phyloP scores from a whole-genome alignment of 2,797 vertebrate species.

The Tragopan temminckii region DNA sequence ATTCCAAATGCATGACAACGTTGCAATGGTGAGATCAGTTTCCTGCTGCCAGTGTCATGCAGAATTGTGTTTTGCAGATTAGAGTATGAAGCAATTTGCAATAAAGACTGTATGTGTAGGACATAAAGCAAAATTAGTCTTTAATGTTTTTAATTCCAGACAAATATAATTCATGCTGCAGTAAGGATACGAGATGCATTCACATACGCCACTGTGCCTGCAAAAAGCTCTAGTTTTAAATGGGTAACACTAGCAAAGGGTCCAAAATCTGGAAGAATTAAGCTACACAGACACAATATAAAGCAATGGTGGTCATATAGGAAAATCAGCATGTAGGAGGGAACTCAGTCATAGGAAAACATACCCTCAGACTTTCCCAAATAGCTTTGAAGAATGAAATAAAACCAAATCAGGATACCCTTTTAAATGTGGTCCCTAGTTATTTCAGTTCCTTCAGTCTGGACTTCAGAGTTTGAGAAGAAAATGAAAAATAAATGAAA shows the following conservation, averaged over 20 bases:
- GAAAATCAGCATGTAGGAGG: not conserved
- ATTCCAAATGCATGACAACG: not conserved
- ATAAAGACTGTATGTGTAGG: not conserved
- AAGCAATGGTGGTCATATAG: not conserved
- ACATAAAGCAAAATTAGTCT: not conserved
- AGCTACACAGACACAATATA: not conserved
- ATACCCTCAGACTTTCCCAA: not conserved
- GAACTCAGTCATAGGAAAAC: not conserved
- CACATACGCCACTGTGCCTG: not conserved
- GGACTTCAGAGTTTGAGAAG: not conserved
- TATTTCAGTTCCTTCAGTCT: not conserved
- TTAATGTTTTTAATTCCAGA: not conserved
- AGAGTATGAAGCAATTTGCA: not conserved
- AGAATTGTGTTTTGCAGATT: not conserved
- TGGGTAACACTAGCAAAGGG: not conserved
- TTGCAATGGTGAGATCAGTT: not conserved
- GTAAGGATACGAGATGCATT: not conserved
- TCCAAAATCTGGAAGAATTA: not conserved
- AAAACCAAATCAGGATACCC: not conserved
- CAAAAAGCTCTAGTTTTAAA: not conserved
- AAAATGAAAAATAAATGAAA: not conserved
- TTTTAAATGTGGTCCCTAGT: not conserved
- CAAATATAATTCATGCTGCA: not conserved
- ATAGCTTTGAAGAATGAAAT: not conserved
- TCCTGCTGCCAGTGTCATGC: not conserved